Conservation (phyloP, 64 coral and sea anemone species). For the Platygyra sinensis region DNA sequence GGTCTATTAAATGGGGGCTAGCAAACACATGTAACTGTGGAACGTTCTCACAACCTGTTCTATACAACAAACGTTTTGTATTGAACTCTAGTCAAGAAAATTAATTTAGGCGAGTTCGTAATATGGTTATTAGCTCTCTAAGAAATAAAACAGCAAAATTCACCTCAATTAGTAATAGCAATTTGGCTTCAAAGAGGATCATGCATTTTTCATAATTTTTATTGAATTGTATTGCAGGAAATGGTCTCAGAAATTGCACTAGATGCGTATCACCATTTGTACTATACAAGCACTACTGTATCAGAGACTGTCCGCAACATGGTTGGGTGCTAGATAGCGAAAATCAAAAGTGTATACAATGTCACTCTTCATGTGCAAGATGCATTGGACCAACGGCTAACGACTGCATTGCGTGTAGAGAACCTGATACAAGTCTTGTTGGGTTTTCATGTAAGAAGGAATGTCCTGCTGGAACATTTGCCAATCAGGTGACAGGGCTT, state of each 20-base stretch:
- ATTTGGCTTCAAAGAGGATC: no score
- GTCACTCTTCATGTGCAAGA: conserved; percentile 80
- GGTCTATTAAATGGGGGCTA: no score
- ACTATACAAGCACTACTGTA: conserved; percentile 75
- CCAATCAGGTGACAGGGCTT: conserved; percentile 41
- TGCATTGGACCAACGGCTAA: conserved; percentile 85
- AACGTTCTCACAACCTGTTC: no score
- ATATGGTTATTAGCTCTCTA: no score
- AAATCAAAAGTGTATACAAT: conserved; percentile 67
- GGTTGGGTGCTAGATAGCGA: conserved; percentile 71
- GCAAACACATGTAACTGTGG: no score
- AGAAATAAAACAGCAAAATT: no score
- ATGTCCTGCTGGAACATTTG: conserved; percentile 70
- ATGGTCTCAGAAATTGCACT: conserved; percentile 88
- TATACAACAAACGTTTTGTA: no score
- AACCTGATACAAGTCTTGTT: conserved; percentile 49
- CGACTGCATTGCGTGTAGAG: conserved; percentile 78
- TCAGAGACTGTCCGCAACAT: conserved; percentile 72
- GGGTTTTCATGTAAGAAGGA: conserved; percentile 72
- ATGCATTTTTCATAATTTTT: neutral
- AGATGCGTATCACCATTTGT: conserved; percentile 85
- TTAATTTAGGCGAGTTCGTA: no score
- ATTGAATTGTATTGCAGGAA: conserved; percentile 59
- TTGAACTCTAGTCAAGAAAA: no score
- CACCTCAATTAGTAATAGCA: no score